These are phyloP conservation scores for Spatula clypeata DNA, from an alignment of 2,797 vertebrate genomes.

Conservation along the genomic window DNA sequence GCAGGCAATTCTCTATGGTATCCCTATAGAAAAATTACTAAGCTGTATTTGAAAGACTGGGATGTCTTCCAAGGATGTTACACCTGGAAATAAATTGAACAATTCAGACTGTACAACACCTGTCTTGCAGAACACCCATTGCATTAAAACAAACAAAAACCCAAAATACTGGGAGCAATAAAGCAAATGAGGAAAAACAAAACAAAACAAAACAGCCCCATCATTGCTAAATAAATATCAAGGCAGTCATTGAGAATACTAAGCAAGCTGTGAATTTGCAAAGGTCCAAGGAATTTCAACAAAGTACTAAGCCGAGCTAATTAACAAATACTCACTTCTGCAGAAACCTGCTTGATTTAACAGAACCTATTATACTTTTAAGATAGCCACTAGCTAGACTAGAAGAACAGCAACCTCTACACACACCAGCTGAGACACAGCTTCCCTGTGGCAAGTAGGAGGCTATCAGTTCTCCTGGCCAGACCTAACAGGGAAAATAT, in stretches of 20 bases:
- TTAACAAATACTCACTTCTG: neutral
- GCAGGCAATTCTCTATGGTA: neutral
- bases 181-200: neutral
- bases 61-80: conserved; percentile 47
- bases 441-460: neutral
- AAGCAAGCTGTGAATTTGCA: neutral
- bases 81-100: conserved; percentile 58
- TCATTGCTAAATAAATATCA: neutral
- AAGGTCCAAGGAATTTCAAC: neutral
- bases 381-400: neutral
- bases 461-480: neutral
- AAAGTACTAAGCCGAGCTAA: neutral
- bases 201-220: neutral
- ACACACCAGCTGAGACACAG: neutral
- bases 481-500: neutral
- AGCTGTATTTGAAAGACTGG: conserved; percentile 33
- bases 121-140: conserved; percentile 26
- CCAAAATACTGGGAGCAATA: neutral
- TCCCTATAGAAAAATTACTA: neutral
- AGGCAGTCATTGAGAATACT: neutral
- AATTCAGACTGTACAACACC: conserved; percentile 35
- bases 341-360: neutral
- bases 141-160: conserved; percentile 32
- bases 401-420: neutral
- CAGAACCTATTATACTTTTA: neutral